Evolutionary conservation across 2,888 invertebrate genomes (phyloP).

Genomic region (Aphodius granarius): DNA sequence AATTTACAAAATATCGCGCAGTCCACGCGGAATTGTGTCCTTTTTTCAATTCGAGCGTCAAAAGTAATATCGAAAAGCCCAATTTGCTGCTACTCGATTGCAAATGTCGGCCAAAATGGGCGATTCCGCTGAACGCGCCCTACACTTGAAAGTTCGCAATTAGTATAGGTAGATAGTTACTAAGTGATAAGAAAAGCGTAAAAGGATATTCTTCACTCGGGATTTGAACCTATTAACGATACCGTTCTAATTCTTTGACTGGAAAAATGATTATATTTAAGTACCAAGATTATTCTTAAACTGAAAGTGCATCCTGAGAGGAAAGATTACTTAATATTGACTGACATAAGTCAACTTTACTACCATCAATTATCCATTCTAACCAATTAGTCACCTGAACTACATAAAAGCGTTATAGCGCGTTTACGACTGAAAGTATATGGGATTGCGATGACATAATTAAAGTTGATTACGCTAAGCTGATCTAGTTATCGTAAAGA

Average conservation of each 20-base stretch:
- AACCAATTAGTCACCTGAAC: neutral
- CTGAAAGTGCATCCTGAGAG: neutral
- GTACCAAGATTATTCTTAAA: neutral
- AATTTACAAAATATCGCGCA: no score
- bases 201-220: no score
- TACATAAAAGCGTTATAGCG: neutral
- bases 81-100: no score
- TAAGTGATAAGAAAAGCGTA: no score
- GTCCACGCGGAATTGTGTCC: no score
- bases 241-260: neutral
- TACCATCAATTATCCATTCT: neutral
- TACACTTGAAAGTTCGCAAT: no score
- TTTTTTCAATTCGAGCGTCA: no score
- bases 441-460: neutral
- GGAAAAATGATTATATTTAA: neutral
- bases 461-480: neutral
- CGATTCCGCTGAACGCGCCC: no score
- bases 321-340: neutral
- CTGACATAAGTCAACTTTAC: neutral
- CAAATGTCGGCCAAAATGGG: no score
- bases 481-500: slow-evolving; percentile 1
- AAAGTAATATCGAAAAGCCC: no score
- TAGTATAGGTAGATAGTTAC: no score
- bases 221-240: no score
- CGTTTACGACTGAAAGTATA: neutral